A percentile compares a stretch with the other conserved stretches of the same genome.
Evolutionary conservation across 2,113 vertebrate species (phyloP).

Genomic region (Pelvicachromis taeniatus): DNA sequence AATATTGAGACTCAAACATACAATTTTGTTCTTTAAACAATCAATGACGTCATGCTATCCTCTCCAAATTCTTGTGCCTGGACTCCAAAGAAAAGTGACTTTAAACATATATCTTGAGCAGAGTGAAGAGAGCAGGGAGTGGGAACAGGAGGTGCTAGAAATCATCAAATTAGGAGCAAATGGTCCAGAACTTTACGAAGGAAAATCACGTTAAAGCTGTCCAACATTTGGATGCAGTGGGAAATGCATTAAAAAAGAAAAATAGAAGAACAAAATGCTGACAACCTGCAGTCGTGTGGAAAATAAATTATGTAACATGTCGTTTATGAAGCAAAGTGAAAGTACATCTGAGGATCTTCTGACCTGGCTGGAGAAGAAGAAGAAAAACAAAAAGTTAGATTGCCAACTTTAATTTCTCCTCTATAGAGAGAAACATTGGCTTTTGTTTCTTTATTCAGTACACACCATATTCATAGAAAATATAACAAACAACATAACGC

Average conservation of each 20-base stretch:
- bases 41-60: background rate
- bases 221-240: background rate
- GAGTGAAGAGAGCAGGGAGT: background rate
- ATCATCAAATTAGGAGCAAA: constrained; percentile 37
- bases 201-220: constrained; percentile 35
- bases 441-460: background rate
- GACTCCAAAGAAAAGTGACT: background rate
- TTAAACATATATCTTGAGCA: background rate
- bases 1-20: background rate
- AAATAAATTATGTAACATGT: constrained; percentile 5
- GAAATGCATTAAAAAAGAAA: constrained; percentile 7
- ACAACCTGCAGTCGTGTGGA: constrained; percentile 23
- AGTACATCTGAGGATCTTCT: background rate
- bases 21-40: background rate
- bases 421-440: background rate
- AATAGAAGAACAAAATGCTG: background rate
- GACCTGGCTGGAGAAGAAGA: background rate
- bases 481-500: background rate
- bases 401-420: background rate
- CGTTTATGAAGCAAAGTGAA: background rate
- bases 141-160: constrained; percentile 8
- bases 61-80: background rate
- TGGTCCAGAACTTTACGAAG: constrained; percentile 27
- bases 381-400: background rate
- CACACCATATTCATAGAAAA: background rate